A percentile compares a stretch with the other conserved stretches of the same genome.
Conservation (phyloP, 2,888 invertebrate genomes). For the Pocota personata region DNA sequence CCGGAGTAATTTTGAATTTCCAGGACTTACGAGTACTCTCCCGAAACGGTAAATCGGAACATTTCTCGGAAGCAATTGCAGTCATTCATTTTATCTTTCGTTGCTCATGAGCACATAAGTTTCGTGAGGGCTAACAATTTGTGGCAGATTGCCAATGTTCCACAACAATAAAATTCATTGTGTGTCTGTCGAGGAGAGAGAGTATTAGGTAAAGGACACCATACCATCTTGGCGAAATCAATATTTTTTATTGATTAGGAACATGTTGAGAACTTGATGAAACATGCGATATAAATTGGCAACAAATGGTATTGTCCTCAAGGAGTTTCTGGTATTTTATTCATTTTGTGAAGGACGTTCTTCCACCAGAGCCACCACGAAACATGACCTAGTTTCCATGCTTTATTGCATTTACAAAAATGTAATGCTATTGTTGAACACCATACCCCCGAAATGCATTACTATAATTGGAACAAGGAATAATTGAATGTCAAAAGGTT, state of each 20-base stretch:
- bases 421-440: not conserved
- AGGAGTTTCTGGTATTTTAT: not conserved
- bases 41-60: not conserved
- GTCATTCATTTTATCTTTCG: not conserved
- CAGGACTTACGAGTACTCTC: not conserved
- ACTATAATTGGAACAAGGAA: not conserved
- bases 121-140: not conserved
- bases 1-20: not conserved
- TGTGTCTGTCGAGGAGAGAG: not conserved
- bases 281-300: slow-evolving; percentile 12
- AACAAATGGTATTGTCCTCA: slow-evolving; percentile 1
- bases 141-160: slow-evolving; percentile 17
- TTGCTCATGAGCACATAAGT: not conserved
- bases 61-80: slow-evolving; percentile 2
- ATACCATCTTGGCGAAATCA: not conserved
- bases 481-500: not conserved
- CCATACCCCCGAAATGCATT: not conserved
- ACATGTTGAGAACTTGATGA: slow-evolving; percentile 9
- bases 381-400: slow-evolving; percentile 2
- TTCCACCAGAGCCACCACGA: not conserved
- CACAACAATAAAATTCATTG: slow-evolving; percentile 11
- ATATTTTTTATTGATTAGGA: slow-evolving; percentile 10
- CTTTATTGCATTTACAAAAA: not conserved
- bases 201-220: not conserved
- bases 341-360: not conserved